Evolutionary conservation across 92 coral and sea anemone species (phyloP).

Genomic region (Heliopora coerulea): DNA sequence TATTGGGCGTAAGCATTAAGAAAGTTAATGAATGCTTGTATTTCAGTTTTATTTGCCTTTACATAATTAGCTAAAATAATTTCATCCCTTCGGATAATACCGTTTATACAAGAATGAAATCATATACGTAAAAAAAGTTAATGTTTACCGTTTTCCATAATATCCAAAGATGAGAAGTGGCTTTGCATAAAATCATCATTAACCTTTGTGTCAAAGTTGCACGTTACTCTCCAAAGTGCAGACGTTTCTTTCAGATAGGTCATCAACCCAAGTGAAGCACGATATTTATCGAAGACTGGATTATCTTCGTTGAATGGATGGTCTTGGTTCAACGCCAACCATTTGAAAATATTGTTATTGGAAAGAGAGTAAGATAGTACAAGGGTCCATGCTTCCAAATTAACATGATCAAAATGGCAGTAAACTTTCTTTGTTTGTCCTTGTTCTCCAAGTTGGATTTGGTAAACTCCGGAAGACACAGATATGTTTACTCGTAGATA

Average conservation of each 20-base stretch:
- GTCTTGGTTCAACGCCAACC: not conserved
- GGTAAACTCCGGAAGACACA: not conserved
- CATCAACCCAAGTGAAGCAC: slow-evolving; percentile 12
- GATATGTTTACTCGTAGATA: not conserved
- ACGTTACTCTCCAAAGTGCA: slow-evolving; percentile 9
- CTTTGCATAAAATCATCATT: not conserved
- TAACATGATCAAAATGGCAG: slow-evolving; percentile 1
- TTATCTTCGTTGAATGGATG: not conserved
- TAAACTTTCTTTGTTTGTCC: not conserved
- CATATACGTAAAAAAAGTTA: no score
- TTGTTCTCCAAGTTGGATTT: not conserved
- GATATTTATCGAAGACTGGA: not conserved
- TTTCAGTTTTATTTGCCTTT: no score
- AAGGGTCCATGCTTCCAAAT: slow-evolving; percentile 3
- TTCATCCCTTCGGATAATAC: no score
- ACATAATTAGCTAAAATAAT: no score
- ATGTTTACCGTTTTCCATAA: not conserved
- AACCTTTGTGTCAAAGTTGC: slow-evolving; percentile 12
- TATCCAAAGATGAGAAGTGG: not conserved
- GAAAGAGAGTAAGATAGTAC: not conserved
- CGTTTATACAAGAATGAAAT: no score
- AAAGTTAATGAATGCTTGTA: no score
- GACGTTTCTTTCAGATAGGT: not conserved
- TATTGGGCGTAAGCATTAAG: no score
- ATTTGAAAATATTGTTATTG: not conserved